Base-by-base conservation (phyloP, 2,888 invertebrate genomes). In the Andrena chrysosceles region DNA sequence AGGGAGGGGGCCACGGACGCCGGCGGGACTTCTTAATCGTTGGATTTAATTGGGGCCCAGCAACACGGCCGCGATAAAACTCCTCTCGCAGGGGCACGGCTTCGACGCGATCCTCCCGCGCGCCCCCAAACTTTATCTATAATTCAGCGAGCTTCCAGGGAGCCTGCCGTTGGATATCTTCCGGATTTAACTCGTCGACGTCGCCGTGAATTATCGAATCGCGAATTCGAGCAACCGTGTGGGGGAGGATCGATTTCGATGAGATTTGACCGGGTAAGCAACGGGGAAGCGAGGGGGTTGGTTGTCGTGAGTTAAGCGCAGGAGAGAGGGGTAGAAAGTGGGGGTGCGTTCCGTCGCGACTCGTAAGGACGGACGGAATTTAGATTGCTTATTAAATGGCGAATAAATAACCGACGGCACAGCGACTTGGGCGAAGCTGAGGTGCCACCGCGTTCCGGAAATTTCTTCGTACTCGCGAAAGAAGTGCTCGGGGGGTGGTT, bases 331-430 rank as follows among this genome's bases (percentile, higher is more conserved):
- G 73, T n/a, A 62, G 54, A 59, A 26, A 42, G 54, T 31, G 56
- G 56, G 70, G 66, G 67, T 71, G 80, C 71, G 77, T 71, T 85
- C 60, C 79, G 59, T 73, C 67, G 84, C 74, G 81, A 63, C 52
- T 78, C 73, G 73, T 89, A 89, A 91, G 90, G 91, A 92, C 90
- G 91, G 91, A 92, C 90, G 90, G 93, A 93, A 93, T 93, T 93
- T 93, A 92, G 92, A 93, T 93, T 93, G 93, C 93, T 93, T 92
- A 93, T 93, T 93, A 92, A 92, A 91, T 89, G 89, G 72, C 90
- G 91, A 92, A 92, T 91, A 91, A 93, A 93, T 93, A 93, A 93
- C 89, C 90, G 85, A 79, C 77, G 81, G 73, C 76, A 6, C 77
- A 76, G 79, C 85, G 85, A 89, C 86, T 87, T 85, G 78, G 72